Conservation (phyloP, 2,888 invertebrate species). For the Drosophila rubida region DNA sequence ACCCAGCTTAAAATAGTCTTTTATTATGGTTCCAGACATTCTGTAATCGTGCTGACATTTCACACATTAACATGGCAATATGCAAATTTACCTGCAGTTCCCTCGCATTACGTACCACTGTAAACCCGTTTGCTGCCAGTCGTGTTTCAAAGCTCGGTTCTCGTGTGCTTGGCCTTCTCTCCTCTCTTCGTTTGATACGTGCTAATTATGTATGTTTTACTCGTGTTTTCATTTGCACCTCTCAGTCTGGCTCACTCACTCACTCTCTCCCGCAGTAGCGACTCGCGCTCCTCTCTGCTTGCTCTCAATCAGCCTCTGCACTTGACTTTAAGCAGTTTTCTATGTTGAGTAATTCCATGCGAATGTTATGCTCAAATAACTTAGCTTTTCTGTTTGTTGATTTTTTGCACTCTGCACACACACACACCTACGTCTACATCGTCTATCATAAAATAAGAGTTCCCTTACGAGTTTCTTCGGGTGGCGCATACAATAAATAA, state of each 20-base stretch:
- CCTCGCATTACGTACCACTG: conserved; percentile 32
- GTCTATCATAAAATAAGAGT: conserved; percentile 49
- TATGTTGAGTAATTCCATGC: conserved; percentile 34
- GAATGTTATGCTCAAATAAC: conserved; percentile 31
- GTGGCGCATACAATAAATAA: conserved; percentile 8
- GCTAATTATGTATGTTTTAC: conserved; percentile 55
- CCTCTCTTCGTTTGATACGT: conserved; percentile 35
- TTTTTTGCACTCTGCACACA: conserved; percentile 21
- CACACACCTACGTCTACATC: conserved; percentile 12
- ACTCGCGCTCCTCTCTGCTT: not conserved
- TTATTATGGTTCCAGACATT: not conserved
- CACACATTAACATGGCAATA: conserved; percentile 12
- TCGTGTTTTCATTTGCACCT: conserved; percentile 30
- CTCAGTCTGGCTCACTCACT: conserved; percentile 12
- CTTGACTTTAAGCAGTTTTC: conserved; percentile 34
- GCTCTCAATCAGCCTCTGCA: not conserved
- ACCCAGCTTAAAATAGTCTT: no score
- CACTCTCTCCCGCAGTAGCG: not conserved
- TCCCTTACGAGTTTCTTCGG: conserved; percentile 16
- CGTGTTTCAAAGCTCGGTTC: conserved; percentile 23
- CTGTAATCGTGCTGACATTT: conserved; percentile 7
- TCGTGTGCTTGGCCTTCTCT: conserved; percentile 48
- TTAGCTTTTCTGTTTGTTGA: conserved; percentile 14
- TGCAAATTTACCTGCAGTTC: not conserved
- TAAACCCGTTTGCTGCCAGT: conserved; percentile 42